Evolutionary conservation across 2,797 vertebrate genomes (phyloP).

Genomic region (Gastrophryne carolinensis): DNA sequence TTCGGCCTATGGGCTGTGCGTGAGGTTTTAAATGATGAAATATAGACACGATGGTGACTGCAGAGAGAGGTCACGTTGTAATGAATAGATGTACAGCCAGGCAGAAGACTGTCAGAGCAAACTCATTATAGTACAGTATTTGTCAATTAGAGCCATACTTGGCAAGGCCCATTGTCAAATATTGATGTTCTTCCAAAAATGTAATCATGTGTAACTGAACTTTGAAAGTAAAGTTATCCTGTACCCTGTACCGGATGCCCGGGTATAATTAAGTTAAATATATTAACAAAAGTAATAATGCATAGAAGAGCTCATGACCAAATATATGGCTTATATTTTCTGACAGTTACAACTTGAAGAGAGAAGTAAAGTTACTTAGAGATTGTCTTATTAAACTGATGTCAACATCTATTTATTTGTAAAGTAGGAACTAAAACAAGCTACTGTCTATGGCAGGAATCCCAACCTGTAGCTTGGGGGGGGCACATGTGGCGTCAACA

Average conservation of each 20-base stretch:
- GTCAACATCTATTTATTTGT: no score
- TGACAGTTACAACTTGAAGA: no score
- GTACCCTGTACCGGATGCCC: not conserved
- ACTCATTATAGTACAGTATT: slow-evolving; percentile 10
- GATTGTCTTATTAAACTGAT: no score
- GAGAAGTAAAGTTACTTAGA: no score
- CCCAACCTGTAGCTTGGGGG: no score
- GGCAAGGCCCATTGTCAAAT: not conserved
- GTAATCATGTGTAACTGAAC: not conserved
- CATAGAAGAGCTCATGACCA: not conserved
- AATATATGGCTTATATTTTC: no score
- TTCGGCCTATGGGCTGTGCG: no score
- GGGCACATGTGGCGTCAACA: no score
- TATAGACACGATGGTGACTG: slow-evolving; percentile 1
- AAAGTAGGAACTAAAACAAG: no score
- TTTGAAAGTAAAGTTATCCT: not conserved
- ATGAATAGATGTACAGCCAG: slow-evolving; percentile 2
- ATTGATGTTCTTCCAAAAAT: slow-evolving; percentile 3
- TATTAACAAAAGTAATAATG: not conserved
- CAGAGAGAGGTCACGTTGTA: not conserved
- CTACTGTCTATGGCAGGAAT: no score
- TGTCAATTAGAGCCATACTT: slow-evolving; percentile 5
- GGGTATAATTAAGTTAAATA: not conserved
- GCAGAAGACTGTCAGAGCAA: not conserved
- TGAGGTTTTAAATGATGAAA: slow-evolving; percentile 1